Conservation (phyloP, 2,113 vertebrate species). For the Dermatemys mawii region DNA sequence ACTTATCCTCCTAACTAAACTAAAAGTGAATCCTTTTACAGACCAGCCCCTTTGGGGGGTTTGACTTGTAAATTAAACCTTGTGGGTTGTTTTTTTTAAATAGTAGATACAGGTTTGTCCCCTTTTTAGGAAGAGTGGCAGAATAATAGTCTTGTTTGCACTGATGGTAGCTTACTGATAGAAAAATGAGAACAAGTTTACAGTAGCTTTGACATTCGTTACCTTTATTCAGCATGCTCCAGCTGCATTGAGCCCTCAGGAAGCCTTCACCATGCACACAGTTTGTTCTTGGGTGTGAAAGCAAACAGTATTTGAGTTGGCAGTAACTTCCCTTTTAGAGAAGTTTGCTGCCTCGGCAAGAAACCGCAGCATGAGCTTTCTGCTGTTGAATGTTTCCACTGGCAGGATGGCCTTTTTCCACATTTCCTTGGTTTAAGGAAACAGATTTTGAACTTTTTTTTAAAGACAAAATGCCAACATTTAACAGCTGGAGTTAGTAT, state of each 20-base stretch:
- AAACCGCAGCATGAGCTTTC: slow-evolving; percentile 87
- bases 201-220: slow-evolving; percentile 93
- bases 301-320: slow-evolving; percentile 94
- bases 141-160: slow-evolving; percentile 79
- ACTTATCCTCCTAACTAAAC: slow-evolving; percentile 27
- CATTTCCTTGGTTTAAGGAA: slow-evolving; percentile 96
- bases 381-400: slow-evolving; percentile 85
- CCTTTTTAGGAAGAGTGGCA: slow-evolving; percentile 60
- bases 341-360: slow-evolving; percentile 97
- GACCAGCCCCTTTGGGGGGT: slow-evolving; percentile 8
- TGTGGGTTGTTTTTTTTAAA: no score
- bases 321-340: slow-evolving; percentile 87
- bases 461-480: slow-evolving; percentile 83
- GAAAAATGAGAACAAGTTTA: slow-evolving; percentile 84
- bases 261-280: slow-evolving; percentile 88
- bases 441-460: slow-evolving; percentile 92
- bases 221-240: slow-evolving; percentile 91
- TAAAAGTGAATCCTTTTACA: slow-evolving; percentile 22
- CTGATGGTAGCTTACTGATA: slow-evolving; percentile 86
- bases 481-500: slow-evolving; percentile 82
- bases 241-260: slow-evolving; percentile 96
- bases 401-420: slow-evolving; percentile 96
- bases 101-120: slow-evolving; percentile 33
- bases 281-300: slow-evolving; percentile 90
- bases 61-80: no score